Percentiles rank a stretch among this genome's conserved stretches.
Conservation (phyloP, 1,140 invertebrate genomes). For the Brachionus calyciflorus region DNA sequence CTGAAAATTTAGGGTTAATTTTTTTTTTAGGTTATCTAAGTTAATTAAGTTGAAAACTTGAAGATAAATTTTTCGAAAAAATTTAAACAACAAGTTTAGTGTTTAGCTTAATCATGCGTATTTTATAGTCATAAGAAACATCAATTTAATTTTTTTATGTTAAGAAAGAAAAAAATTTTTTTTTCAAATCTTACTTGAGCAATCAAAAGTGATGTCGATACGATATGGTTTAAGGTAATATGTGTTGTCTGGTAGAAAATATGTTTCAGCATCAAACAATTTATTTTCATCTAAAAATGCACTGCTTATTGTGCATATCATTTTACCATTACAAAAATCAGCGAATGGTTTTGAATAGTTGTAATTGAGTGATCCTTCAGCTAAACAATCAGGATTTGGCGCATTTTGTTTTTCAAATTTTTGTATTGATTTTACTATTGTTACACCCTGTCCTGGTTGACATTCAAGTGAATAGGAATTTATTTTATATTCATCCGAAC, state of each 20-base stretch:
- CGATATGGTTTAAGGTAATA: constrained; percentile 31
- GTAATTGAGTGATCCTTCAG: constrained; percentile 10
- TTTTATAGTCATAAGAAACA: too few species aligned
- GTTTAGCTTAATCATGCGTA: constrained; percentile 12
- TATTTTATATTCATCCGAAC: constrained; percentile 33
- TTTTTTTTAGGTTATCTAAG: too few species aligned
- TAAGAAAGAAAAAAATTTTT: neutral
- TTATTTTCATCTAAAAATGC: constrained; percentile 41
- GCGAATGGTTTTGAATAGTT: constrained; percentile 42
- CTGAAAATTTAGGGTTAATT: constrained; percentile 17
- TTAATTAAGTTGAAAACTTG: too few species aligned
- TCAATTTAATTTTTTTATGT: neutral
- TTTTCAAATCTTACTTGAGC: constrained; percentile 27
- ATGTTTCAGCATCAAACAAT: constrained; percentile 43
- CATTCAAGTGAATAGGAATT: constrained; percentile 37
- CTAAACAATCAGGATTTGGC: neutral
- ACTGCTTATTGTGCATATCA: constrained; percentile 5
- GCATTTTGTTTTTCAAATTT: constrained; percentile 34
- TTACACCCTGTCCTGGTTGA: constrained; percentile 10
- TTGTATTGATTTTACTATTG: neutral
- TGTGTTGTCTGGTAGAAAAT: constrained; percentile 25
- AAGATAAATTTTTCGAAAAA: constrained; percentile 21
- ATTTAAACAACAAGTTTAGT: constrained; percentile 42
- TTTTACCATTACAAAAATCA: constrained; percentile 44
- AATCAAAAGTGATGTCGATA: constrained; percentile 18